phyloP scores from a whole-genome alignment of 1,140 invertebrate genomes.

The Drosophila santomea region DNA sequence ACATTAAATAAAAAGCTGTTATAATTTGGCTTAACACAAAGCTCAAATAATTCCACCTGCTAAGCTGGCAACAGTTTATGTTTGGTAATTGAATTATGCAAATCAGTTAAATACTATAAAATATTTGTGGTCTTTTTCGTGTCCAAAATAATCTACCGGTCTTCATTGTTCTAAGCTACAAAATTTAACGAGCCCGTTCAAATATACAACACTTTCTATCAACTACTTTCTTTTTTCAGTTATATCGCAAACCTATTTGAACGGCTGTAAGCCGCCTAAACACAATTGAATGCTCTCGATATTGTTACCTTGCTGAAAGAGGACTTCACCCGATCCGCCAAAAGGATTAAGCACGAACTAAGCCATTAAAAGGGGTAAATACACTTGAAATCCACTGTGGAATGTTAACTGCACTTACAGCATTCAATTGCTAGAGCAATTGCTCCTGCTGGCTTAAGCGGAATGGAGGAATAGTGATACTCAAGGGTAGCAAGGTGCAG shows the following conservation, averaged over 20 bases:
- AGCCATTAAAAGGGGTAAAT: constrained; percentile 1
- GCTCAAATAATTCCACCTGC: constrained; percentile 30
- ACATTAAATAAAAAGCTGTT: constrained; percentile 16
- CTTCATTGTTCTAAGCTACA: neutral
- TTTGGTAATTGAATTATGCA: constrained; percentile 43
- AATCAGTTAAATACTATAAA: constrained; percentile 17
- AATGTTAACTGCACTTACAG: constrained; percentile 33
- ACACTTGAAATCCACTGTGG: constrained; percentile 31
- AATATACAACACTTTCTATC: neutral
- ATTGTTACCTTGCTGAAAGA: neutral
- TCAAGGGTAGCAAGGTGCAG: constrained; percentile 21
- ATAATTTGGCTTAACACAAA: constrained; percentile 29
- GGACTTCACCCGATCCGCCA: constrained; percentile 8
- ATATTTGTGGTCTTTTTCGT: constrained; percentile 9
- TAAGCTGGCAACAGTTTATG: constrained; percentile 20
- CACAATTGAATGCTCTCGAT: neutral
- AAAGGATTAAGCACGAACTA: constrained; percentile 3
- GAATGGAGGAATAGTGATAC: constrained; percentile 22
- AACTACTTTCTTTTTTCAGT: neutral
- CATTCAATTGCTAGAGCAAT: constrained; percentile 33
- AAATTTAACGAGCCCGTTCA: neutral
- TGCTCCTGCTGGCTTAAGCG: constrained; percentile 20
- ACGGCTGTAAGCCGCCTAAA: neutral
- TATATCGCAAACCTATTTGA: neutral
- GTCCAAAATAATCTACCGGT: constrained; percentile 18